Evolutionary conservation across 2,888 invertebrate genomes (phyloP).

Genomic region (Rhingia rostrata): DNA sequence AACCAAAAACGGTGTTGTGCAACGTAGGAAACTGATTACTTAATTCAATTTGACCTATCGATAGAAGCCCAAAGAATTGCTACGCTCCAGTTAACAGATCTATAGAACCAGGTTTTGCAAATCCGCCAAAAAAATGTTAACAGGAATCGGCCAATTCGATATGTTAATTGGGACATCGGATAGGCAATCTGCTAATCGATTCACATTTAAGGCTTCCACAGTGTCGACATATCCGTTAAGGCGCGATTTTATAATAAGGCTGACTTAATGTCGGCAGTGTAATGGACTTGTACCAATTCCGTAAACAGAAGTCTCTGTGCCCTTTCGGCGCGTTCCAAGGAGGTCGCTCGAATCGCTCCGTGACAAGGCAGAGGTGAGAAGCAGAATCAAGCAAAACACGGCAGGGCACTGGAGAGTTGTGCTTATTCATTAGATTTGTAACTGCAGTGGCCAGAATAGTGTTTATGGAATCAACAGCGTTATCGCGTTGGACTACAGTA

Average conservation of each 20-base stretch:
- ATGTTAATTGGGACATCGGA: constrained; percentile 55
- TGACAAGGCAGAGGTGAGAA: constrained; percentile 16
- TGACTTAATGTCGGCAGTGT: constrained; percentile 2
- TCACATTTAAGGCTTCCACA: too few species aligned
- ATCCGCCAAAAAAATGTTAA: too few species aligned
- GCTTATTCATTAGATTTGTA: constrained; percentile 15
- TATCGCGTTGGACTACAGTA: background rate
- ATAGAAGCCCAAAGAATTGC: constrained; percentile 62
- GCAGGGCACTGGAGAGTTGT: constrained; percentile 9
- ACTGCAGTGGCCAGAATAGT: constrained; percentile 16
- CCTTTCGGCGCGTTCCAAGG: background rate
- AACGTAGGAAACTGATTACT: constrained; percentile 65
- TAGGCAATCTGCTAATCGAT: too few species aligned
- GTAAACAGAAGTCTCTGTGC: background rate
- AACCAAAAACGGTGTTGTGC: constrained; percentile 70
- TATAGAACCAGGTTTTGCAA: constrained; percentile 60
- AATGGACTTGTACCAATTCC: background rate
- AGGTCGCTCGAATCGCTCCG: constrained; percentile 13
- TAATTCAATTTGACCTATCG: constrained; percentile 71
- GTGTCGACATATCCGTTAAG: constrained; percentile 13
- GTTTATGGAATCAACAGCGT: background rate
- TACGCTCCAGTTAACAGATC: constrained; percentile 72
- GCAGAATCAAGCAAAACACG: constrained; percentile 11
- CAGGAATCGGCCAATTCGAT: constrained; percentile 60
- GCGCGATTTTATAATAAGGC: constrained; percentile 2